phyloP scores from a whole-genome alignment of 2,113 vertebrate genomes.

The Nannospalax galili region DNA sequence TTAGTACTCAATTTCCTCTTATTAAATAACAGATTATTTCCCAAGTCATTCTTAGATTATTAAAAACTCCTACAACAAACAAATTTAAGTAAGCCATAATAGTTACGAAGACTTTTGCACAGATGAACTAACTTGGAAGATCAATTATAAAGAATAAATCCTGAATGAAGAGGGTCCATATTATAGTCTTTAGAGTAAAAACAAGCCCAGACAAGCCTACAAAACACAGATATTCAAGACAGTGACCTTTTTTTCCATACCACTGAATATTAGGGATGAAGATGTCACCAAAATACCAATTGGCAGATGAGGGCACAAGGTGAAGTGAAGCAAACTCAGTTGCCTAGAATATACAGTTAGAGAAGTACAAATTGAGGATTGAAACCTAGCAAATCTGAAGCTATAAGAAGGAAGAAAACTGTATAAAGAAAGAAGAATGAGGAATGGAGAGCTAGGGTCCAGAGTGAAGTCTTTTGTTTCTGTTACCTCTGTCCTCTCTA shows the following conservation, averaged over 20 bases:
- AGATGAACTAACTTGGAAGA: not conserved
- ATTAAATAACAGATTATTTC: not conserved
- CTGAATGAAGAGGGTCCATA: not conserved
- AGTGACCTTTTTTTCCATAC: not conserved
- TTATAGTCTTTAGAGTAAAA: constrained; percentile 9
- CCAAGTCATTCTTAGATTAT: not conserved
- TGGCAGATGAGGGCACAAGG: not conserved
- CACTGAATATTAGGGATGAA: not conserved
- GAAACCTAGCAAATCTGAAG: not conserved
- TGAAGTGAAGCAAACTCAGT: constrained; percentile 1
- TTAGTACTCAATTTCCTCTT: not conserved
- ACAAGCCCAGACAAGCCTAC: not conserved
- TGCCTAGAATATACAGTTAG: not conserved
- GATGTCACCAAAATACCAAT: not conserved
- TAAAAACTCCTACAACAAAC: not conserved
- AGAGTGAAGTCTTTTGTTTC: not conserved
- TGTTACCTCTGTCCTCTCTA: not conserved
- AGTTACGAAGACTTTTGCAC: constrained; percentile 23
- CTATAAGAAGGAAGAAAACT: constrained; percentile 11
- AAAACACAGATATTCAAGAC: not conserved
- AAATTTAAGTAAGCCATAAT: constrained; percentile 1
- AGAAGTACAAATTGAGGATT: not conserved
- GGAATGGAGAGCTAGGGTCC: not conserved
- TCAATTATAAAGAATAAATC: not conserved
- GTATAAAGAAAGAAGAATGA: not conserved